Conservation (phyloP, 2,888 invertebrate species). For the Carpatolechia fugitivella region DNA sequence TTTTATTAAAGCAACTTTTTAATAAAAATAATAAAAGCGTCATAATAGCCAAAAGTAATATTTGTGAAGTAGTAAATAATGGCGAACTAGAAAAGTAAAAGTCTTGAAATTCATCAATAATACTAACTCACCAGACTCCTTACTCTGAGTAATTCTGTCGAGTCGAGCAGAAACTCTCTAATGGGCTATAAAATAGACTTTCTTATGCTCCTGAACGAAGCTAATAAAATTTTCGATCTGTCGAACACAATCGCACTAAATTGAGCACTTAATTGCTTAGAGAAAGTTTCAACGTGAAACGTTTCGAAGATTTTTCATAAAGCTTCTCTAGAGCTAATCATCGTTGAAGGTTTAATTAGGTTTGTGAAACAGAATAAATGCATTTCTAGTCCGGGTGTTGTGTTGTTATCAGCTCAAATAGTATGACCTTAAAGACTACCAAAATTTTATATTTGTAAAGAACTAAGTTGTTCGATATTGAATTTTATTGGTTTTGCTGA, state of each 20-base stretch:
- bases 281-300: conserved; percentile 6
- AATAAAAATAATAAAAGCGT: no score
- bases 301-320: conserved; percentile 23
- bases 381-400: no score
- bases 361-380: background rate
- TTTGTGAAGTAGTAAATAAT: no score
- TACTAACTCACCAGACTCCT: background rate
- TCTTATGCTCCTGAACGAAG: conserved; percentile 10
- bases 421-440: no score
- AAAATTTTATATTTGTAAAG: no score
- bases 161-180: conserved; percentile 6
- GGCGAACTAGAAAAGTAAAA: no score
- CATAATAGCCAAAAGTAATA: no score
- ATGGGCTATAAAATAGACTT: conserved; percentile 13
- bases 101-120: background rate
- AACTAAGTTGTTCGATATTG: no score
- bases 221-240: conserved; percentile 15
- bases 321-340: conserved; percentile 20
- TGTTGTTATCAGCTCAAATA: no score
- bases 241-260: conserved; percentile 10
- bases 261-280: conserved; percentile 7
- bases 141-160: conserved; percentile 5
- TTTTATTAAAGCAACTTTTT: no score
- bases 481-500: no score
- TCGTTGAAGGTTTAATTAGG: background rate